A percentile compares a stretch with the other conserved stretches of the same genome.
Evolutionary conservation across 2,888 invertebrate species (phyloP).

Genomic region (Apotomis capreana): DNA sequence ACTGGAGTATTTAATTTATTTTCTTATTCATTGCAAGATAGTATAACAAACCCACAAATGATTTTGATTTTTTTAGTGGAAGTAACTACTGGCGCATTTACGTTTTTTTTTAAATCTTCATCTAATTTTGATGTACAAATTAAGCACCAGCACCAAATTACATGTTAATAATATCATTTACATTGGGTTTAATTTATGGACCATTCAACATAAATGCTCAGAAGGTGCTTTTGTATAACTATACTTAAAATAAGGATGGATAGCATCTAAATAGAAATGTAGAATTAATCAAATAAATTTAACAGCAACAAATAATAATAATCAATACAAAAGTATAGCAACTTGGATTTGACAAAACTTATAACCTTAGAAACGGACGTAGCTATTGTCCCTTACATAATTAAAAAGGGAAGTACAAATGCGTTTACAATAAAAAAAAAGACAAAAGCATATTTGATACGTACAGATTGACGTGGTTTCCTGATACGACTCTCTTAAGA

Average conservation of each 20-base stretch:
- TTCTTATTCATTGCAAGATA: constrained; percentile 20
- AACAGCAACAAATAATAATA: background rate
- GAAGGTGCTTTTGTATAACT: too few species aligned
- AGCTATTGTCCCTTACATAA: background rate
- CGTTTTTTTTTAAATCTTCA: too few species aligned
- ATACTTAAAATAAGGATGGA: too few species aligned
- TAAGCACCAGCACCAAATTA: too few species aligned
- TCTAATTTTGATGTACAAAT: too few species aligned
- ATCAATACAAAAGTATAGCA: background rate
- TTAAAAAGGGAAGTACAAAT: background rate
- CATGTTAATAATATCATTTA: too few species aligned
- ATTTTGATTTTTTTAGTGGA: too few species aligned
- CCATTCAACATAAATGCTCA: too few species aligned
- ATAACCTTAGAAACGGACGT: background rate
- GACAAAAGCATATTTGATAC: constrained; percentile 16
- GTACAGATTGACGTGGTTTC: background rate
- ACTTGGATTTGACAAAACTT: background rate
- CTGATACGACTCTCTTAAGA: background rate
- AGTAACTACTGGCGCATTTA: too few species aligned
- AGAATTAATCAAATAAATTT: background rate
- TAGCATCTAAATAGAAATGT: too few species aligned
- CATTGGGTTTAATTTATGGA: too few species aligned
- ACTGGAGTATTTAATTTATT: constrained; percentile 53
- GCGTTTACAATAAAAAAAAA: constrained; percentile 2
- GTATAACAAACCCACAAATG: too few species aligned